These are phyloP conservation scores for Oophaga sylvatica DNA, from an alignment of 2,797 vertebrate species.

Conservation along the genomic window DNA sequence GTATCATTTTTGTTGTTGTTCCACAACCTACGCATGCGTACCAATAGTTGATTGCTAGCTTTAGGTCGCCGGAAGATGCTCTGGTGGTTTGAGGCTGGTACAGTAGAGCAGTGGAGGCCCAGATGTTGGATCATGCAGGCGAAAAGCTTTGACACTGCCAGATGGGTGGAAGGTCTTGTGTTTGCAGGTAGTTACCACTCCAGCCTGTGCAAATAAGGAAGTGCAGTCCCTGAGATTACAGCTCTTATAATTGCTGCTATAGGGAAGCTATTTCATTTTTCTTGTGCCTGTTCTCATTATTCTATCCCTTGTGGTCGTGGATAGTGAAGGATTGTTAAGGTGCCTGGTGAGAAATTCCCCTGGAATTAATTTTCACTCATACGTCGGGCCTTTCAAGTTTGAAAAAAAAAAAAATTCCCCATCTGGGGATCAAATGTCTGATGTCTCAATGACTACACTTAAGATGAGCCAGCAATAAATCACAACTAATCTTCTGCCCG, in stretches of 20 bases:
- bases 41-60: too few relatives aligned
- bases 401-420: neutral
- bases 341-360: conserved; percentile 38
- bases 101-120: neutral
- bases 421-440: neutral
- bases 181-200: conserved; percentile 1
- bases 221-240: neutral
- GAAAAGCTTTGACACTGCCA: neutral
- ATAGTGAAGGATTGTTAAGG: neutral
- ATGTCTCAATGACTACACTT: neutral
- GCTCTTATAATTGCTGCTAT: conserved; percentile 2
- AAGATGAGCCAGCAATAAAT: conserved; percentile 5
- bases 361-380: conserved; percentile 1
- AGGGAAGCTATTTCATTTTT: conserved; percentile 30
- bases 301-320: neutral
- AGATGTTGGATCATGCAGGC: neutral
- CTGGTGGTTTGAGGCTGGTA: too few relatives aligned
- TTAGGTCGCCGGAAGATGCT: too few relatives aligned
- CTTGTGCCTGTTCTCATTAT: neutral
- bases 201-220: conserved; percentile 25
- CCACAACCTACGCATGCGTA: too few relatives aligned
- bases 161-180: neutral
- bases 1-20: too few relatives aligned
- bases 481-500: neutral
- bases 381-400: neutral